Base-by-base conservation (phyloP, 2,113 vertebrate genomes). In the Atherinomorus stipes region DNA sequence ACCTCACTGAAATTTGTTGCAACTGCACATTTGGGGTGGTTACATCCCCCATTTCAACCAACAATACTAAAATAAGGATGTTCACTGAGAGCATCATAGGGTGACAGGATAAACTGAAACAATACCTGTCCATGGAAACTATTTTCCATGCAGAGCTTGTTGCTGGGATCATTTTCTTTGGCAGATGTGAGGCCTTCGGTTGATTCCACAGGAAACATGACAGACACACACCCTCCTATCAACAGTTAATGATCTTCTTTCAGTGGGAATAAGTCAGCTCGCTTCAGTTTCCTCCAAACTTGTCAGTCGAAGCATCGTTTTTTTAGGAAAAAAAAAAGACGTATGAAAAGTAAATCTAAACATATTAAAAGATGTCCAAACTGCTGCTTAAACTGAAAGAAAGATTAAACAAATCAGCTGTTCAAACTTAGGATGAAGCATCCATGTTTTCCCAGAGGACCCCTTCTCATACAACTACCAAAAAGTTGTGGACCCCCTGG, bases 131-230 rank as follows among this genome's bases (percentile, higher is more conserved):
- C 7, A 21, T 84, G 86, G 80, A 85, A 86, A 83, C 45, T 50
- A 42, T 58, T 84, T 76, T 34, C 54, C 83, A 38, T 40, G 21
- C 60, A 15, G 71, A 78, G 31, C 70, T 57, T 54, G 62, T 70
- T 71, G 72, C 74, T 74, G 64, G 72, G 58, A 84, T 67, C 25
- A 71, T 88, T 88, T 90, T 67, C 75, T 87, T 87, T 89, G 87
- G 89, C 83, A 72, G 19, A 49, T 68, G 50, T 59, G n/a, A 74
- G 63, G 44, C 25, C 80, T 82, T 84, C 8, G 6, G 54, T 74
- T 45, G 16, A 64, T 78, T 88, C 77, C 80, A 89, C 75, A 84
- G 83, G 90, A 90, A 88, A 76, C 67, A 63, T 45, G 54, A 67
- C 67, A 54, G 79, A 76, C 54, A 80, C 79, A 83, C 86, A 70